Conservation (phyloP, 2,113 vertebrate species). For the Anhinga anhinga region DNA sequence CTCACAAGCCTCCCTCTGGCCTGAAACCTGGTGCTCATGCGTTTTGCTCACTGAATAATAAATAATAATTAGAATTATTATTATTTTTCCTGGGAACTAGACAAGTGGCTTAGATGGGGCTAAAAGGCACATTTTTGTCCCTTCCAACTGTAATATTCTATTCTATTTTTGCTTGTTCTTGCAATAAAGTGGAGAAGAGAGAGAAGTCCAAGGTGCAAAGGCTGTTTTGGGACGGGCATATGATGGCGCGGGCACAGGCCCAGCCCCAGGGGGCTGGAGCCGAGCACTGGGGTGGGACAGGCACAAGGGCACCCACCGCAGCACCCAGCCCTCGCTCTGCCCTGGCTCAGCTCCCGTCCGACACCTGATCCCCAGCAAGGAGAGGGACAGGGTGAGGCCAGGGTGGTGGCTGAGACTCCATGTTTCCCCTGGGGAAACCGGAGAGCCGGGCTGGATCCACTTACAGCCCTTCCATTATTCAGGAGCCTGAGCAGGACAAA, state of each 20-base stretch:
- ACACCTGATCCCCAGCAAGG: neutral
- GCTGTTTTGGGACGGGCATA: fast-evolving
- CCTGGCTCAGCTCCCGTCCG: neutral
- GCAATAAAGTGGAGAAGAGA: neutral
- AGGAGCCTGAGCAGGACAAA: neutral
- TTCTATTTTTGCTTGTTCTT: neutral
- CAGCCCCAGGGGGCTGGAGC: neutral
- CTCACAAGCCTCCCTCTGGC: neutral
- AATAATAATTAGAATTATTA: neutral
- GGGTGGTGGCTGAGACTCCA: neutral
- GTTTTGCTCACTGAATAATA: fast-evolving
- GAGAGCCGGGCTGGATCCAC: neutral
- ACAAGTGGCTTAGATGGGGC: neutral
- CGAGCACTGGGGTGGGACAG: neutral
- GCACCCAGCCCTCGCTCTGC: neutral
- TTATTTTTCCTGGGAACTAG: neutral
- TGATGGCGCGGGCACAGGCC: neutral
- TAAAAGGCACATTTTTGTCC: neutral
- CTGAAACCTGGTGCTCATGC: neutral
- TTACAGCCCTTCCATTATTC: slow-evolving; percentile 43
- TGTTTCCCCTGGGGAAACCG: neutral
- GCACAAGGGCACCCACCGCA: fast-evolving
- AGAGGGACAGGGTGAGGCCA: neutral
- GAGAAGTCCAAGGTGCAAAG: neutral
- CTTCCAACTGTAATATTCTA: neutral